phyloP scores from a whole-genome alignment of 2,888 invertebrate genomes.

The Euzophera pinguis region DNA sequence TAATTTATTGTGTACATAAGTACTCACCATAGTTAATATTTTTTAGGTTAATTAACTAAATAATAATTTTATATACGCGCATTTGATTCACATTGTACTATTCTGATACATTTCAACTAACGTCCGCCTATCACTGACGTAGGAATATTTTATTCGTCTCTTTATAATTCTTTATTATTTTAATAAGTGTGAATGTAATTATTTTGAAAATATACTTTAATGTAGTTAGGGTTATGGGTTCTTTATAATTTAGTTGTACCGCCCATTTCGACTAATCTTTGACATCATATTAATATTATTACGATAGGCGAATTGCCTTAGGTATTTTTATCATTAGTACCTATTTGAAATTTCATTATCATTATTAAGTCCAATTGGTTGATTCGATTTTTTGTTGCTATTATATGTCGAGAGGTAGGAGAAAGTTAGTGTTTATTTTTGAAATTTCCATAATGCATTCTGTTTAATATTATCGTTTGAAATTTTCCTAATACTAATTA shows the following conservation, averaged over 20 bases:
- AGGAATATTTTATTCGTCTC: conserved; percentile 44
- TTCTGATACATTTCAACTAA: conserved; percentile 22
- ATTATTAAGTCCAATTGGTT: not conserved
- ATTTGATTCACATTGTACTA: not conserved
- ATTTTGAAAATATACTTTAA: conserved; percentile 20
- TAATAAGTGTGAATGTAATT: conserved; percentile 12
- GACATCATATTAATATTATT: conserved; percentile 17
- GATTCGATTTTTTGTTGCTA: not conserved
- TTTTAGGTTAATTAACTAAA: not conserved
- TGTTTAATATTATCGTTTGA: no score
- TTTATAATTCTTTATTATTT: conserved; percentile 24
- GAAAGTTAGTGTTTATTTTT: no score
- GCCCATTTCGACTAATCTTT: conserved; percentile 28
- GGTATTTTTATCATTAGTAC: no score
- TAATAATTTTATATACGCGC: not conserved
- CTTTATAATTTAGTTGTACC: conserved; percentile 23
- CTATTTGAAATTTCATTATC: not conserved
- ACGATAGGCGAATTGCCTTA: not conserved
- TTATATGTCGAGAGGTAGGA: no score
- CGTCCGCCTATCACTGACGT: conserved; percentile 59
- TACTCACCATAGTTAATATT: conserved; percentile 7
- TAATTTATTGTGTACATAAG: conserved; percentile 9
- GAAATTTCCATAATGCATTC: no score
- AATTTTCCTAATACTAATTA: no score
- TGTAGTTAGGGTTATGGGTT: conserved; percentile 33